These are phyloP conservation scores for Arrhopalites spinosus DNA, from an alignment of 2,888 invertebrate species.

Conservation along the genomic window DNA sequence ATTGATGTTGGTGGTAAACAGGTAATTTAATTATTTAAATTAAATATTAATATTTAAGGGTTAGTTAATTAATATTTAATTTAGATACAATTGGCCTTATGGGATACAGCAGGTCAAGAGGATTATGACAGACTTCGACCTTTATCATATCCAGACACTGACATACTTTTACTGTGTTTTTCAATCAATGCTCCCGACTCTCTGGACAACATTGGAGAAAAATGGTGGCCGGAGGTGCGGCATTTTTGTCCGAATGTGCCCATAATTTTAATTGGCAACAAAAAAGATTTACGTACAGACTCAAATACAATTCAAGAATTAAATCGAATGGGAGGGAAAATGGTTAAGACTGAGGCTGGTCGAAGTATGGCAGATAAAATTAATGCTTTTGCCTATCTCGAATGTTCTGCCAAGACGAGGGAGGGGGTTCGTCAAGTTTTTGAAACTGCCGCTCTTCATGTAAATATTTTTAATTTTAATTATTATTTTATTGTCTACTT, in stretches of 20 bases:
- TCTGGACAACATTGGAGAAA: conserved; percentile 99
- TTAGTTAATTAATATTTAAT: too few species aligned
- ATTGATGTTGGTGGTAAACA: conserved; percentile 99
- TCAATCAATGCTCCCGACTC: conserved; percentile 98
- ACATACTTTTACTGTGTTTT: conserved; percentile 98
- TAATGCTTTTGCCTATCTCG: conserved; percentile 7
- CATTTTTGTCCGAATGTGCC: conserved; percentile 12
- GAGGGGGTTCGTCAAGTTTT: neutral
- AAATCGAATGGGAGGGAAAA: neutral
- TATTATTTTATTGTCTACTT: too few species aligned
- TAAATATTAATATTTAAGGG: too few species aligned
- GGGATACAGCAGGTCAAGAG: conserved; percentile 84
- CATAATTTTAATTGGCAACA: conserved; percentile 23
- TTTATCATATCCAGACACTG: conserved; percentile 97
- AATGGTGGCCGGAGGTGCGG: conserved; percentile 60
- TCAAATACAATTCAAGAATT: neutral
- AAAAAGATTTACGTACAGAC: conserved; percentile 24
- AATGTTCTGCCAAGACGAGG: conserved; percentile 15
- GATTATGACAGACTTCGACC: conserved; percentile 92
- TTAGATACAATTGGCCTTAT: too few species aligned
- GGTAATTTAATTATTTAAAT: conserved; percentile 90
- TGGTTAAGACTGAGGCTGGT: neutral
- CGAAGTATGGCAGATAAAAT: conserved; percentile 3
- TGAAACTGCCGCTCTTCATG: too few species aligned
- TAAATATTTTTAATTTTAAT: too few species aligned